Evolutionary conservation across 2,888 invertebrate genomes (phyloP), one percentile per base, ranked within the genome.

Genomic region (Allygus modestus): DNA sequence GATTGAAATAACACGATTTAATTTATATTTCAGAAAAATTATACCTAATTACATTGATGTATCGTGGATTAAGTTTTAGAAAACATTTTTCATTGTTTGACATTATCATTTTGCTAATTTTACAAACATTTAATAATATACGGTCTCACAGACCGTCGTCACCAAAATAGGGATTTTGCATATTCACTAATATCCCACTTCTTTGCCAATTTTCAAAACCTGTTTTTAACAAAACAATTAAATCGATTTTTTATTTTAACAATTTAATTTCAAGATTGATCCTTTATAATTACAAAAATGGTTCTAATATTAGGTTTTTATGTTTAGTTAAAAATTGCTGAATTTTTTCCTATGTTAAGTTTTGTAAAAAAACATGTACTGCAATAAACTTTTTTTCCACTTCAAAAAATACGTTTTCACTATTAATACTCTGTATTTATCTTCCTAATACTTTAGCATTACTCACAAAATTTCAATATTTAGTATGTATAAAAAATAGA

Each of bases 371-470:
- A 65, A 65, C 12, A 65, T 17, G 31, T 65, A 28, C 28, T 28
- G 28, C 26, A 65, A 65, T 65, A 11, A 65, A 65, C 65, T 17
- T 65, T 65, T 28, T 31, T 31, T 65, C 65, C 65, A 65, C 65
- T 58, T 58, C 20, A 58, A 65, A 65, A 65, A 26, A 26, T 15
- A 15, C 15, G 26, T 65, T 65, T 17, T 28, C 28, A 23, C 4
- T 23, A 23, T 23, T 23, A 54, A 9, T 23, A 58, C 65, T 11
- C 65, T 65, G 17, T 65, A 28, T 31, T 28, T 28, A 65, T 58
- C 5, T 58, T 31, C 31, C 7, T 58, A 23, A 26, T 58, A 26
- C 26, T 58, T 26, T 15, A 58, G 23, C 58, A 65, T 65, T 15
- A 31, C 9, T 1, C 0, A 65, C 1, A 26, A 65, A 58, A 15